Evolutionary conservation across 2,797 vertebrate genomes (phyloP), one percentile per base, ranked within the genome.

Genomic region (Graptemys geographica): DNA sequence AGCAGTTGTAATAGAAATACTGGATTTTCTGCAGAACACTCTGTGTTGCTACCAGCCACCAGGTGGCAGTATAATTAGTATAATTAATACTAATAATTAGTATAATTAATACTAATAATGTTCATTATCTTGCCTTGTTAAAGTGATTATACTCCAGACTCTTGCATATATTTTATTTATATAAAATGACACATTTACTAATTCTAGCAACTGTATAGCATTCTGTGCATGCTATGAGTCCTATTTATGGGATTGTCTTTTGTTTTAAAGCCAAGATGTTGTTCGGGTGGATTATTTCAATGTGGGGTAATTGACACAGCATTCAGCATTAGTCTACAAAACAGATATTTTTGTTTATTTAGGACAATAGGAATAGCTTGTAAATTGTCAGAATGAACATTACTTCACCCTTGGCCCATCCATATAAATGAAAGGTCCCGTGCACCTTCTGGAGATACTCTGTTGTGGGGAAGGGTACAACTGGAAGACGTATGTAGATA

Each of bases 1-100:
- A 76, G 81, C 84, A 76, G 96, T 91, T 5, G 76, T 44, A 92
- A 95, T 55, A 95, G 93, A 86, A 96, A 96, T 82, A 12, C 59
- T 15, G 84, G 33, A 10, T 90, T 92, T 81, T 79, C 86, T 59
- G 86, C 92, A 72, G 90, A 25, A 57, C 81, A 69, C 57, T 72
- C 8, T 88, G 5, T 69, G 87, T 90, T 72, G 81, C 72, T 78
- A 87, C 80, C 59, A 94, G 90, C 86, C 97, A 94, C 90, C 91
- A 97, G 96, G 92, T 97, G 97, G 97, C 97, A 94, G 87, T 91
- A 51, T 83, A 83, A 96, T 88, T 83, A 93, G 87, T 91, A 51
- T 83, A 83, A 96, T 88, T 82, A 93, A 93, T 69, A 21, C 65
- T 69, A 91, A 94, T 88, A 55, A 55, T 51, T 51, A 5, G 51